Conservation (phyloP, 2,797 vertebrate genomes). For the Remorina albescens region DNA sequence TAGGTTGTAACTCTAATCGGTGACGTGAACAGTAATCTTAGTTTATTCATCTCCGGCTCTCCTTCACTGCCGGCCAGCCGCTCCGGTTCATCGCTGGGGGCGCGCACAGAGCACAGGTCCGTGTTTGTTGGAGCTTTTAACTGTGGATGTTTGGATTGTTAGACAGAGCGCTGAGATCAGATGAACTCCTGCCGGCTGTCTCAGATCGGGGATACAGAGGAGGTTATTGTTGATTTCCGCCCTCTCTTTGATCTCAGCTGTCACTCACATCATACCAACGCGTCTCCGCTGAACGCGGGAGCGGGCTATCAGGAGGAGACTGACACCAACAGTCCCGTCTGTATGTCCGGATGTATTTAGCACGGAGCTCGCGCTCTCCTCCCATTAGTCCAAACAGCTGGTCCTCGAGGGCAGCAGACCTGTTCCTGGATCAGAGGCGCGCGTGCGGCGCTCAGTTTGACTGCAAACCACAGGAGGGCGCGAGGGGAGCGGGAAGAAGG, state of each 20-base stretch:
- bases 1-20: constrained; percentile 19
- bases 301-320: not conserved
- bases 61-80: constrained; percentile 1
- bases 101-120: not conserved
- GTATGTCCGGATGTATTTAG: not conserved
- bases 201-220: not conserved
- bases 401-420: constrained; percentile 20
- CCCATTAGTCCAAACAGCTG: constrained; percentile 10
- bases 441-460: constrained; percentile 5
- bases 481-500: not conserved
- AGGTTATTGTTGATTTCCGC: not conserved
- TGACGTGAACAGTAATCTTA: constrained; percentile 44
- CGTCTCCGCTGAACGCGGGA: not conserved
- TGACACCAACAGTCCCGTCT: not conserved
- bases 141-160: not conserved
- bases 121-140: not conserved
- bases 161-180: too few relatives aligned
- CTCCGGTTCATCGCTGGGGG: too few relatives aligned
- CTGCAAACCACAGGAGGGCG: constrained; percentile 16
- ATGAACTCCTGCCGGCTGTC: not conserved
- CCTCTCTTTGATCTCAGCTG: not conserved
- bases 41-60: constrained; percentile 30
- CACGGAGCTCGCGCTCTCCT: not conserved
- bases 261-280: not conserved
- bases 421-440: constrained; percentile 10